A percentile compares a stretch with the other conserved stretches of the same genome.
These are phyloP conservation scores for Cardiocondyla obscurior DNA, from an alignment of 1,140 invertebrate species.

Conservation along the genomic window DNA sequence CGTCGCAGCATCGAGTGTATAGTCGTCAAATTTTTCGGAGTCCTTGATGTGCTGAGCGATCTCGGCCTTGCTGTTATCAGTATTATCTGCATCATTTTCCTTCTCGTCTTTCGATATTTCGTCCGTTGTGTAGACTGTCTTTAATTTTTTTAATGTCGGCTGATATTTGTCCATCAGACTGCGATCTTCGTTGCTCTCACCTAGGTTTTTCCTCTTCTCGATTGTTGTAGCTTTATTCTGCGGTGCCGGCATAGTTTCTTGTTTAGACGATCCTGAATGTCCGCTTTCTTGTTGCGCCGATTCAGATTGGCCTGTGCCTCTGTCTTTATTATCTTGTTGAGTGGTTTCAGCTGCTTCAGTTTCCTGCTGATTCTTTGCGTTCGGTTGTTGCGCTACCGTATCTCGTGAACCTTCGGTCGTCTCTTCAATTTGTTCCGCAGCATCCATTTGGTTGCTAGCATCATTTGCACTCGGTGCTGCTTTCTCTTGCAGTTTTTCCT, in stretches of 20 bases:
- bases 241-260: slow-evolving; percentile 69
- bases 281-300: slow-evolving; percentile 82
- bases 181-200: slow-evolving; percentile 82
- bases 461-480: slow-evolving; percentile 74
- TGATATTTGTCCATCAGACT: slow-evolving; percentile 82
- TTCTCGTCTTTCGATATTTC: slow-evolving; percentile 82
- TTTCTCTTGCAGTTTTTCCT: slow-evolving; percentile 81
- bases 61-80: slow-evolving; percentile 85
- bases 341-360: slow-evolving; percentile 77
- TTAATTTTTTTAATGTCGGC: slow-evolving; percentile 84
- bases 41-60: slow-evolving; percentile 94
- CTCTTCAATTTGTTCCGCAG: slow-evolving; percentile 75
- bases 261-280: slow-evolving; percentile 79
- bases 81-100: slow-evolving; percentile 82
- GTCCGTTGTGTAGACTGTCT: slow-evolving; percentile 82
- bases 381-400: slow-evolving; percentile 69
- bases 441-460: slow-evolving; percentile 77
- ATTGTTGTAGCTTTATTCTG: slow-evolving; percentile 66
- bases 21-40: slow-evolving; percentile 87
- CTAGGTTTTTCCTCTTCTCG: slow-evolving; percentile 82
- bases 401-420: slow-evolving; percentile 78
- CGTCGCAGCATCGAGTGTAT: slow-evolving; percentile 89
- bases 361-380: slow-evolving; percentile 64
- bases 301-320: slow-evolving; percentile 84
- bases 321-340: slow-evolving; percentile 82